Base-by-base conservation (phyloP, 1,140 invertebrate genomes). In the Drosophila parvula region DNA sequence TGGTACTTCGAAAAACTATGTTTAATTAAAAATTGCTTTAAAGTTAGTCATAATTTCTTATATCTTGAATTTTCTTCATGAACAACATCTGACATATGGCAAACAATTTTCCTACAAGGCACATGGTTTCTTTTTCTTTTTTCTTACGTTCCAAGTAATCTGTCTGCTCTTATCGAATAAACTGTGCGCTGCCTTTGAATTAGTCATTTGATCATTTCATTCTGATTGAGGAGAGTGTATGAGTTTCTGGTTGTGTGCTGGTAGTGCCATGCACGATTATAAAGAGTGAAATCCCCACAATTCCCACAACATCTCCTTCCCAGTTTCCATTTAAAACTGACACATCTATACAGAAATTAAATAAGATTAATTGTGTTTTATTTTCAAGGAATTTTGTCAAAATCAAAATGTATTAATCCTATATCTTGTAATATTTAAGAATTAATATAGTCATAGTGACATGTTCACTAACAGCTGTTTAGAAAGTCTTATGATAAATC, bases 181-280 rank as follows among this genome's bases (percentile, higher is more conserved):
- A 59, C 36, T 59, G 40, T 53, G 57, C 43, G 48, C 45, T 71
- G 64, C 34, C n/a, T 48, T 69, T 45, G 18, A 70, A 71, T 71
- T 71, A 71, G 53, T 28, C 45, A 71, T 43, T 71, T 43, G 10
- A 65, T 69, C 65, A 56, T 62, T 65, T 47, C 41, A 68, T 44
- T 68, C 51, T 57, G 60, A 51, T 58, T 41, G 44, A 43, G 43
- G 41, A 34, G 65, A 44, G 65, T 45, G 34, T 36, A 30, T 61
- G 44, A 18, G 64, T 67, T 28, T 65, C 16, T 47, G 2, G 41
- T 5, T 27, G 53, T 65, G 56, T 40, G 34, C 61, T 64, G 63
- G 55, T 45, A 45, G 78, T 75, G 77, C 45, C 77, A 69, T 47
- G 62, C 70, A 65, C 78, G 63, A 68, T 27, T 62, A 14, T n/a